Base-by-base conservation (phyloP, 2,797 vertebrate genomes). In the Syndactyla subalaris region DNA sequence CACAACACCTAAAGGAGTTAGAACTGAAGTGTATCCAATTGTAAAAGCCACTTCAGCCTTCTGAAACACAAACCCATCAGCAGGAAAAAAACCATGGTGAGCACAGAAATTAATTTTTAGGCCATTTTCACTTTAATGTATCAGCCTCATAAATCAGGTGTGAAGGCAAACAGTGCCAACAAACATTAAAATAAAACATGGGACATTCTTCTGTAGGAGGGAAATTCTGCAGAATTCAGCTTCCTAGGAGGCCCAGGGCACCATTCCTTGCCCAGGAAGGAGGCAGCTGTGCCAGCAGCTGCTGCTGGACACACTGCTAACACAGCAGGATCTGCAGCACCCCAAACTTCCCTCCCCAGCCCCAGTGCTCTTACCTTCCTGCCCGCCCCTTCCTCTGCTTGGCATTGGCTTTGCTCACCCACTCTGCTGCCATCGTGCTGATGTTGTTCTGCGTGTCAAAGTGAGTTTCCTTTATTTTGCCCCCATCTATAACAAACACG, bases 401-500 rank as follows among this genome's bases (percentile, higher is more conserved):
- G 95, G 99, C 99, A 21, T 99, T 99, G 58, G 99, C 99, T 95
- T 99, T 98, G 96, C 99, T 99, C 75, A 99, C 99, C 99, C 99
- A 99, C 97, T 99, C 99, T 1, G 99, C 99, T 6, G 98, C 97
- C 99, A 99, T 99, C 1, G 99, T 99, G 95, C 99, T 99, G 89
- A 99, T 99, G 98, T 99, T 99, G 98, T 99, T 99, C 95, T 99
- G 98, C 2, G 99, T 99, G 97, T 99, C 99, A 80, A 99, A 99
- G 97, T 99, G 98, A 29, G 99, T 99, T 95, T 99, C 99, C 92
- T 99, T 99, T 87, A 99, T 99, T 92, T 99, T 99, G 17, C 99
- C 99, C 82, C 99, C 99, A 48, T 99, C 99, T 71, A 99, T 99
- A 88, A 99, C 99, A 32, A 98, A 99, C 65, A 99, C 99, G 1